A percentile compares a stretch with the other conserved stretches of the same genome.
Evolutionary conservation across 64 coral and sea anemone genomes (phyloP).

Genomic region (Pachyseris speciosa): DNA sequence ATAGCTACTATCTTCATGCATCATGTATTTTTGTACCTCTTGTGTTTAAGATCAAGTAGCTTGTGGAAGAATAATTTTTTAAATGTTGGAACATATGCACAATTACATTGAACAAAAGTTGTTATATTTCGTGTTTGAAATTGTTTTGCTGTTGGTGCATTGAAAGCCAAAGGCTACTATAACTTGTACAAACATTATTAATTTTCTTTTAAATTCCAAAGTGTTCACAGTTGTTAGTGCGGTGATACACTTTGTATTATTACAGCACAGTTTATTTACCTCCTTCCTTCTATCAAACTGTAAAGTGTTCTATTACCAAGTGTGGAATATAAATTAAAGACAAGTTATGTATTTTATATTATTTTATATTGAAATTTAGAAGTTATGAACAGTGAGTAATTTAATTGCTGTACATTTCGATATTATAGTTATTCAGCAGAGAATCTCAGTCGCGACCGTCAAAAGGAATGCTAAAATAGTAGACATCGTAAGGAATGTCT

Average conservation of each 20-base stretch:
- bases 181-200: slow-evolving; percentile 23
- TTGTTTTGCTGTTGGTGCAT: not conserved
- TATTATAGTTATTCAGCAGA: slow-evolving; percentile 2
- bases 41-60: not conserved
- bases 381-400: slow-evolving; percentile 46
- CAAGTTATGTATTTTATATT: slow-evolving; percentile 59
- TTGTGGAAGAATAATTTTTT: not conserved
- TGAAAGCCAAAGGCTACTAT: not conserved
- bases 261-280: not conserved
- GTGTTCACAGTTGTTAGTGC: not conserved
- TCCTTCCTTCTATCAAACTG: not conserved
- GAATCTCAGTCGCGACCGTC: not conserved
- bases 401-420: slow-evolving; percentile 53
- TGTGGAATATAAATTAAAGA: slow-evolving; percentile 54
- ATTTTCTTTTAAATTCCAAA: slow-evolving; percentile 6
- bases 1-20: not conserved
- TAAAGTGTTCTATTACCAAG: slow-evolving; percentile 27
- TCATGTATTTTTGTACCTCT: slow-evolving; percentile 50
- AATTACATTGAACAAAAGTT: not conserved
- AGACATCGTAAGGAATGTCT: not conserved
- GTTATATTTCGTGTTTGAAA: slow-evolving; percentile 48
- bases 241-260: not conserved
- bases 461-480: not conserved
- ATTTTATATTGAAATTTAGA: slow-evolving; percentile 61
- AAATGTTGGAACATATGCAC: not conserved